Percentiles rank a stretch among this genome's conserved stretches.
phyloP scores from a whole-genome alignment of 2,888 invertebrate genomes.

The Troglohyphantes excavatus region DNA sequence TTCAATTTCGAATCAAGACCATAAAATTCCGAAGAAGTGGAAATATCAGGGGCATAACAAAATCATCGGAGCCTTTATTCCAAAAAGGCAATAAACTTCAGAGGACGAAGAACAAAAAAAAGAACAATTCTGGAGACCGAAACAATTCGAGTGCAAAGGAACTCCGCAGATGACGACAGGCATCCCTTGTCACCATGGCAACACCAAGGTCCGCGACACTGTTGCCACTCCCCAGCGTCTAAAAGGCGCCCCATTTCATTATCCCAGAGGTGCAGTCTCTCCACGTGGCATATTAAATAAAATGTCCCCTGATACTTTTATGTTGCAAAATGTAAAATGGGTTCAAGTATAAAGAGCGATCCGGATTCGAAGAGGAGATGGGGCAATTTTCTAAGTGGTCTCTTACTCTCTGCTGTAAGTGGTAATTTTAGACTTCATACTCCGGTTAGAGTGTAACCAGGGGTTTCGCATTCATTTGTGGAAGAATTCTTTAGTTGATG shows the following conservation, averaged over 20 bases:
- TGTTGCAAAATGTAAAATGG: constrained; percentile 20
- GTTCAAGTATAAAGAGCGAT: neutral
- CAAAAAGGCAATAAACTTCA: constrained; percentile 23
- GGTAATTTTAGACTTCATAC: constrained; percentile 2
- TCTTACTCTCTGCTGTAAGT: neutral
- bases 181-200: constrained; percentile 51
- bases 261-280: constrained; percentile 6
- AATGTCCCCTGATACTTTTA: constrained; percentile 10
- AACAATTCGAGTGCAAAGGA: constrained; percentile 25
- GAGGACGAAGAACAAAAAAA: neutral
- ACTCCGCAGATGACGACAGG: constrained; percentile 13
- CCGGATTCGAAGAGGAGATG: neutral
- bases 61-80: neutral
- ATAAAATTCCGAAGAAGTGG: no score
- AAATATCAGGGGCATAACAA: neutral
- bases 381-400: neutral
- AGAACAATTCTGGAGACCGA: constrained; percentile 21
- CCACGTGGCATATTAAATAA: constrained; percentile 53
- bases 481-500: neutral
- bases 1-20: no score
- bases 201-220: constrained; percentile 36
- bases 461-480: neutral
- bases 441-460: neutral
- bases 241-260: constrained; percentile 68
- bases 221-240: constrained; percentile 21